Base-by-base conservation (phyloP, 2,797 vertebrate genomes). In the Enteromius afrohamiltoni region DNA sequence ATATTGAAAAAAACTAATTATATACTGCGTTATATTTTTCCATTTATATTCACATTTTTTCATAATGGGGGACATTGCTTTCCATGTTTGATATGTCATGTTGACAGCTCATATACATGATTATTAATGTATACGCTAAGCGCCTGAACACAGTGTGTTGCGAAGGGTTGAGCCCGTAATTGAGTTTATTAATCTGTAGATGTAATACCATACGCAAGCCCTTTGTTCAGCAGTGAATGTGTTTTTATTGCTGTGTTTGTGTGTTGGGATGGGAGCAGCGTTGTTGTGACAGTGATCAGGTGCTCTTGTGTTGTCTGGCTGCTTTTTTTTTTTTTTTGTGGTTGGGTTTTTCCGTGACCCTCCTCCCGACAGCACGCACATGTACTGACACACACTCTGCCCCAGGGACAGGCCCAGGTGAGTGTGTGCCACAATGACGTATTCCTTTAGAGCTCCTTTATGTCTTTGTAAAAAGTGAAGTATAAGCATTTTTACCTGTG, bases 311-410 rank as follows among this genome's bases (percentile, higher is more conserved):
- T 78, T 82, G 84, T 77, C 70, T 85, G 77, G 42, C 34, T 34
- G 67, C 82, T 83, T 85, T 87, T 45, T 45, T 45, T 45, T 45
- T 45, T 45, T 45, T 13, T 62, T 79, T 84, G 78, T 87, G 84
- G 70, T 79, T 71, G 86, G 78, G 82, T n/a, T 82, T 84, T 83
- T 82, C 80, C 80, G 47, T 53, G 45, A 76, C 31, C 86, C 42
- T 37, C 47, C 58, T 58, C 73, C 58, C 26, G 64, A 60, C 51
- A 26, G 71, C 76, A 82, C 75, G 40, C 67, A 78, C 79, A 78
- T 58, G 77, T 60, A 79, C 49, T 58, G 21, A 75, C 67, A 85
- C 74, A 78, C 47, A 21, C 68, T 51, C 8, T 67, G 80, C 71
- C 67, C 67, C 45, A 74, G 60, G 80, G 80, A 53, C 23, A 23